phyloP scores from a whole-genome alignment of 2,797 vertebrate species.

The Neopelma chrysocephalum region DNA sequence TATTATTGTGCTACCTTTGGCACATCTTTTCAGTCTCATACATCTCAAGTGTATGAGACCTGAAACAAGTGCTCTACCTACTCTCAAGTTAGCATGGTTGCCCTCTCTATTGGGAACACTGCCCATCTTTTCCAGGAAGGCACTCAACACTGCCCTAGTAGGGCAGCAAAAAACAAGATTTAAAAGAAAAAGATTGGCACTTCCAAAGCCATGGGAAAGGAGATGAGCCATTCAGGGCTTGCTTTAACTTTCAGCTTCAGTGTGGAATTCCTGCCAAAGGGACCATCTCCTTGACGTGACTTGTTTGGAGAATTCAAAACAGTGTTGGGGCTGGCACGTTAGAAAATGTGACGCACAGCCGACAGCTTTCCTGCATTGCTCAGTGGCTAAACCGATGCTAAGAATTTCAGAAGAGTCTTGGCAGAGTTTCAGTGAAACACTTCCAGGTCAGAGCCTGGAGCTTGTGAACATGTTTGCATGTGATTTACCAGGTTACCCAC shows the following conservation, averaged over 20 bases:
- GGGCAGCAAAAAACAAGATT: not conserved
- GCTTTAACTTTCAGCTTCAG: not conserved
- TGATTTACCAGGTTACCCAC: slow-evolving; percentile 37
- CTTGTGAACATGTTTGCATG: not conserved
- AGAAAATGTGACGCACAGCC: not conserved
- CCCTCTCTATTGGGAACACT: not conserved
- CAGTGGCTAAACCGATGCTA: not conserved
- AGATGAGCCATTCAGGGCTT: not conserved
- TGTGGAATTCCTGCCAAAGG: not conserved
- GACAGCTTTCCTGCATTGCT: not conserved
- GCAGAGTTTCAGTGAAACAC: not conserved
- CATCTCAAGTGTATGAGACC: not conserved
- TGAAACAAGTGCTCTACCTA: not conserved
- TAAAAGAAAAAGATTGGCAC: not conserved
- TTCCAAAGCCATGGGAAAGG: not conserved
- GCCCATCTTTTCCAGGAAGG: not conserved
- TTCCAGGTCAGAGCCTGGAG: slow-evolving; percentile 34
- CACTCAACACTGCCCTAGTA: not conserved
- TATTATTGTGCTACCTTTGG: not conserved
- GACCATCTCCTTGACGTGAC: not conserved
- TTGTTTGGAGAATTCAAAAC: slow-evolving; percentile 16
- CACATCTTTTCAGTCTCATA: not conserved
- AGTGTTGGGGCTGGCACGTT: not conserved
- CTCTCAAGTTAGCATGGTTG: accelerated
- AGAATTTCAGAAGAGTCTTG: slow-evolving; percentile 4